Evolutionary conservation across 2,113 vertebrate genomes (phyloP).

Genomic region (Cairina moschata): DNA sequence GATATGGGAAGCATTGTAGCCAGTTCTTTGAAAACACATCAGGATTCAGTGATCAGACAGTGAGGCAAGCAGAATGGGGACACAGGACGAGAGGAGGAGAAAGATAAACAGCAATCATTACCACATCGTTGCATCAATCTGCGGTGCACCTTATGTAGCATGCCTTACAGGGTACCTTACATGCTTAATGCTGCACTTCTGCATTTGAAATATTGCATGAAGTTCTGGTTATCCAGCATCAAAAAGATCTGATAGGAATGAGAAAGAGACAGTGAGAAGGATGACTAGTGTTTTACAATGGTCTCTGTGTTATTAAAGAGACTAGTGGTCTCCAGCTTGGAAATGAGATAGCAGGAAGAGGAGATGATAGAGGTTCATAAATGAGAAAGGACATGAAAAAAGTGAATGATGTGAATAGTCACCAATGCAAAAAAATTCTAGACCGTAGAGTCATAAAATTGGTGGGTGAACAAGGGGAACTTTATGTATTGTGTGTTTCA

Average conservation of each 20-base stretch:
- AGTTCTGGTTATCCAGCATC: background rate
- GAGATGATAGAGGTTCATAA: constrained; percentile 31
- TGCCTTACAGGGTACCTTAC: background rate
- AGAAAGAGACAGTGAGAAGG: background rate
- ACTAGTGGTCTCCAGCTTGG: background rate
- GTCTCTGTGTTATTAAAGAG: constrained; percentile 27
- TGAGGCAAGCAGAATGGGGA: background rate
- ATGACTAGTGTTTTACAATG: constrained; percentile 12
- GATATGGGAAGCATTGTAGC: background rate
- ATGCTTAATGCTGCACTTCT: background rate
- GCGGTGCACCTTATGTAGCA: background rate
- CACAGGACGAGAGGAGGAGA: background rate
- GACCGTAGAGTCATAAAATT: constrained; percentile 1
- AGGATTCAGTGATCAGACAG: background rate
- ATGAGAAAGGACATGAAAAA: constrained; percentile 29
- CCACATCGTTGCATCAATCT: background rate
- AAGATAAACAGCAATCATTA: background rate
- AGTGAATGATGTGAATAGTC: constrained; percentile 4
- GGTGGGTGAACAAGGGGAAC: background rate
- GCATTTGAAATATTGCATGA: background rate
- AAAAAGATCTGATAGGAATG: background rate
- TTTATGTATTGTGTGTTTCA: constrained; percentile 4
- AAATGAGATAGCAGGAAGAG: constrained; percentile 14
- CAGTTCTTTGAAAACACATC: background rate
- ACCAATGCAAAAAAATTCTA: constrained; percentile 22